Percentiles rank a stretch among this genome's conserved stretches.
Evolutionary conservation across 2,113 vertebrate genomes (phyloP).

Genomic region (Atrichornis clamosus): DNA sequence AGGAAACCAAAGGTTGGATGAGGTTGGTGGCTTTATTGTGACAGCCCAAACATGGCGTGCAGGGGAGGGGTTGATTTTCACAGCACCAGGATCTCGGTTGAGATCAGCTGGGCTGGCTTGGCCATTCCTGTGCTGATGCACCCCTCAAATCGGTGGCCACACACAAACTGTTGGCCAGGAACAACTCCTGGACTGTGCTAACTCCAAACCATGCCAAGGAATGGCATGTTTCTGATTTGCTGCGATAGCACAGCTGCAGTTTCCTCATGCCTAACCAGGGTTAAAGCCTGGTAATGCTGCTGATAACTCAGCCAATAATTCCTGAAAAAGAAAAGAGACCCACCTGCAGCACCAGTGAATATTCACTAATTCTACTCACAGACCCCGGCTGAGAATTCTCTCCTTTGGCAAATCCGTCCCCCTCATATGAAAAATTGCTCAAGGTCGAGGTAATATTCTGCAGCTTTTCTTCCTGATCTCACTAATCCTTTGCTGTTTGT

Average conservation of each 20-base stretch:
- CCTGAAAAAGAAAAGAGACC: not conserved
- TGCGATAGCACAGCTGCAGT: not conserved
- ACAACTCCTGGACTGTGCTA: not conserved
- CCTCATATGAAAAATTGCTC: not conserved
- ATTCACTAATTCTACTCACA: not conserved
- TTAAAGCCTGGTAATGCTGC: not conserved
- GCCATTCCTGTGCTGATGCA: not conserved
- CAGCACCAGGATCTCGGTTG: not conserved
- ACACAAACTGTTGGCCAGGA: not conserved
- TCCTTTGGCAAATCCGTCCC: not conserved
- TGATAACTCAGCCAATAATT: not conserved
- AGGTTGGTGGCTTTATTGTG: not conserved
- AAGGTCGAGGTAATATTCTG: rapidly evolving
- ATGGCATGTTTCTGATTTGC: not conserved
- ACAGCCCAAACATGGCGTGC: not conserved
- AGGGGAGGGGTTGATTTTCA: not conserved
- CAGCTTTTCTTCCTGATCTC: not conserved
- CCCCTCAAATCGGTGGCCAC: not conserved
- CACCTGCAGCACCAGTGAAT: not conserved
- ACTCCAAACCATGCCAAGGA: not conserved
- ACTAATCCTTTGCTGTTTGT: not conserved
- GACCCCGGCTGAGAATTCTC: not conserved
- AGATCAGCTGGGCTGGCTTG: not conserved
- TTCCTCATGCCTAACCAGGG: not conserved
- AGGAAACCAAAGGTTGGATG: not conserved